These are phyloP conservation scores for Holcopasites calliopsidis DNA, from an alignment of 1,140 invertebrate species.

Conservation along the genomic window DNA sequence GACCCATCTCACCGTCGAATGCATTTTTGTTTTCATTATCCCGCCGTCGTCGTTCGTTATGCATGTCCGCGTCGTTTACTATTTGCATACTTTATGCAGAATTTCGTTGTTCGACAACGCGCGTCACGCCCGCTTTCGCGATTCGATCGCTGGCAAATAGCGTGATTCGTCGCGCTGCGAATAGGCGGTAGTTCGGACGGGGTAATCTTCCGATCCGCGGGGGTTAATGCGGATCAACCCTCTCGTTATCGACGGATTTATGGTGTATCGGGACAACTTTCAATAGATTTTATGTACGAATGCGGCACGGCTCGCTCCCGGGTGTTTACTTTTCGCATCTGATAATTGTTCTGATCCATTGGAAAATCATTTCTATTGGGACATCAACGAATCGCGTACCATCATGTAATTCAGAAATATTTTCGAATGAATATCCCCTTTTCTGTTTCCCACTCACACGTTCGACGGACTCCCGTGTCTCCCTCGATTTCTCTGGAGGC, in stretches of 20 bases:
- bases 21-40: not conserved
- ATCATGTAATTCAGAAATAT: slow-evolving; percentile 42
- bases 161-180: not conserved
- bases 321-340: no score
- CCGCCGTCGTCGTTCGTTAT: no score
- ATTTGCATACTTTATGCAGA: slow-evolving; percentile 8
- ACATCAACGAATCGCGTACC: no score
- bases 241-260: no score
- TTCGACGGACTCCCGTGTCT: slow-evolving; percentile 8
- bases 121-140: not conserved
- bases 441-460: not conserved
- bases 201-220: no score
- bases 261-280: no score
- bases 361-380: no score
- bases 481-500: slow-evolving; percentile 1
- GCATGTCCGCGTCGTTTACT: not conserved
- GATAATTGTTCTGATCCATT: no score
- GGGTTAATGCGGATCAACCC: no score
- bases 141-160: not conserved
- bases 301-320: no score
- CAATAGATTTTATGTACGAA: no score
- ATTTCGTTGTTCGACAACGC: slow-evolving; percentile 16
- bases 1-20: not conserved
- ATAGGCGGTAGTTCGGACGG: not conserved
- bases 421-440: not conserved